These are phyloP conservation scores for Agrotis clavis DNA, from an alignment of 2,888 invertebrate species.

Conservation along the genomic window DNA sequence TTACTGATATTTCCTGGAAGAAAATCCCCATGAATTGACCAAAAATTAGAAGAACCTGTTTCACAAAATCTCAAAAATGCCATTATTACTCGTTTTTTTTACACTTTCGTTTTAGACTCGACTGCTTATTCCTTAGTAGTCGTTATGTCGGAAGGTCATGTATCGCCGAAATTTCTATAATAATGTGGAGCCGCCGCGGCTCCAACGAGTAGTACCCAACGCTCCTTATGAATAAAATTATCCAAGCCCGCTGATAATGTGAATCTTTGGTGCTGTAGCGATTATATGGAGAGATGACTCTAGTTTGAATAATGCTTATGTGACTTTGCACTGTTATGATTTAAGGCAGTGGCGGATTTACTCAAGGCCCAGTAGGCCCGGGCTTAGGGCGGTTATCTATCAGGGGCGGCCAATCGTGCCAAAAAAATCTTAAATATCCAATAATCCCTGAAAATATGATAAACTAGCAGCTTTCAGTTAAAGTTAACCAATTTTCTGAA, in stretches of 20 bases:
- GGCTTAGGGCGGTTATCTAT: too few relatives aligned
- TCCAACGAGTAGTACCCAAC: constrained; percentile 43
- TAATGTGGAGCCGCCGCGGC: constrained; percentile 48
- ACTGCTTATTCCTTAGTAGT: constrained; percentile 19
- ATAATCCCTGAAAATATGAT: too few relatives aligned
- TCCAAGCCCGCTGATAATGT: constrained; percentile 43
- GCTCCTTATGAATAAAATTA: constrained; percentile 65
- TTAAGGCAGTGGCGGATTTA: too few relatives aligned
- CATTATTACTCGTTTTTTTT: neutral
- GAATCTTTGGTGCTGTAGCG: constrained; percentile 47
- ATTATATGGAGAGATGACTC: constrained; percentile 23
- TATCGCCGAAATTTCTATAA: constrained; percentile 65
- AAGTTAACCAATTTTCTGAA: too few relatives aligned
- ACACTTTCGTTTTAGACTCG: neutral
- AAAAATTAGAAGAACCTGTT: neutral
- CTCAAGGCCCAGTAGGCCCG: too few relatives aligned
- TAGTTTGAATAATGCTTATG: constrained; percentile 17
- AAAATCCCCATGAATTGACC: neutral
- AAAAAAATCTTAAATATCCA: too few relatives aligned
- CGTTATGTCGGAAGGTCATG: constrained; percentile 41
- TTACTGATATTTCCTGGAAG: neutral
- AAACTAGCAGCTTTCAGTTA: too few relatives aligned
- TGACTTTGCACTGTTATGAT: neutral
- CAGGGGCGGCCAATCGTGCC: too few relatives aligned
- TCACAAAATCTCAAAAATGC: neutral